A percentile compares a stretch with the other conserved stretches of the same genome.
Conservation (phyloP, 2,113 vertebrate genomes). For the Astur gentilis region DNA sequence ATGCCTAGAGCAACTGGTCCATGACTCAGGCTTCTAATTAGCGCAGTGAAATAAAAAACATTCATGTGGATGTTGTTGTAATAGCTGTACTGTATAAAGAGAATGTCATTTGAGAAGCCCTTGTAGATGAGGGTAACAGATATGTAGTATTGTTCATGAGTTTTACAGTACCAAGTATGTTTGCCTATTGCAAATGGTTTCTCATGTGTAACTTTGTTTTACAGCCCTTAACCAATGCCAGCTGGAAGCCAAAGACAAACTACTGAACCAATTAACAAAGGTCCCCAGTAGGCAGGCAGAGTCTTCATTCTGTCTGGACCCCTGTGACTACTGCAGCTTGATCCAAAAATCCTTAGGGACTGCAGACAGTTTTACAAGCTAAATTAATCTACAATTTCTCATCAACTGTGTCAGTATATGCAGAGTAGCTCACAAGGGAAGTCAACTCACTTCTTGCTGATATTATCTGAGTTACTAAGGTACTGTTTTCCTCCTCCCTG, state of each 20-base stretch:
- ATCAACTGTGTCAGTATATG: background rate
- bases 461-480: background rate
- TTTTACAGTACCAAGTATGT: rapidly evolving
- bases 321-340: background rate
- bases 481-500: background rate
- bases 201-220: background rate
- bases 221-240: background rate
- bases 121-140: background rate
- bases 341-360: background rate
- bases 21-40: background rate
- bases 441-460: background rate
- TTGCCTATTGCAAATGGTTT: background rate
- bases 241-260: background rate
- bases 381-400: background rate
- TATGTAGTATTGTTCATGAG: rapidly evolving
- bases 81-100: background rate
- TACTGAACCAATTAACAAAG: background rate
- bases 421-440: background rate
- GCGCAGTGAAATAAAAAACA: background rate
- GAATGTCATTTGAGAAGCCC: rapidly evolving
- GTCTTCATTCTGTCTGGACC: background rate
- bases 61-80: background rate
- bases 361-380: background rate
- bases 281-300: background rate
- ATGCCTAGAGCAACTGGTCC: background rate